A percentile compares a stretch with the other conserved stretches of the same genome.
Conservation (phyloP, 1,140 invertebrate species). For the Papilio machaon region DNA sequence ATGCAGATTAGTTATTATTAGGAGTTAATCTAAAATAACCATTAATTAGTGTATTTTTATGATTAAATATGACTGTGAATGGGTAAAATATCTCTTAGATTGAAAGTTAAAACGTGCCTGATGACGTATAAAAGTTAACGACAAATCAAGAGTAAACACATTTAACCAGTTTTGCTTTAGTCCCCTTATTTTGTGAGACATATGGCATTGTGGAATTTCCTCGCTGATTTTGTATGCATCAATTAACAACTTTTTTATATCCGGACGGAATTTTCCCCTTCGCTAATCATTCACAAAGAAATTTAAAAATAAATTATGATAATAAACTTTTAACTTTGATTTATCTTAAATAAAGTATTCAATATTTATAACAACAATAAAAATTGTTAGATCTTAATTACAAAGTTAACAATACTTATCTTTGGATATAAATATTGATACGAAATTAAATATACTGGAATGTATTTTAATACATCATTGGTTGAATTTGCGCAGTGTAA, state of each 20-base stretch:
- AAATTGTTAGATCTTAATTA: not conserved
- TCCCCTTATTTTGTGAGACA: not conserved
- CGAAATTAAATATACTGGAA: not conserved
- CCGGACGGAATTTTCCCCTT: not conserved
- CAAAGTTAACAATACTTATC: constrained; percentile 5
- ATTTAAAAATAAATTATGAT: not conserved
- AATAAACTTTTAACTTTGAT: too few species aligned
- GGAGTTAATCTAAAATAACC: too few species aligned
- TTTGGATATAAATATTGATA: not conserved
- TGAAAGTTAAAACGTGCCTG: not conserved
- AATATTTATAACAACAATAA: too few species aligned
- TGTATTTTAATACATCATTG: not conserved
- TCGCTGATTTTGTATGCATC: not conserved
- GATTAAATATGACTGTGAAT: not conserved
- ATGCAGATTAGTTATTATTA: too few species aligned
- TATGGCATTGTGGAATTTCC: constrained; percentile 23
- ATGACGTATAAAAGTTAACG: not conserved
- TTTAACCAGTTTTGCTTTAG: constrained; percentile 12
- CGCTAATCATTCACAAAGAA: not conserved
- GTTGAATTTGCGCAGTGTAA: not conserved
- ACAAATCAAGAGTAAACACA: constrained; percentile 11
- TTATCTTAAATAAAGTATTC: too few species aligned
- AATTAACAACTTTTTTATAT: not conserved
- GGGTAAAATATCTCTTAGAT: not conserved
- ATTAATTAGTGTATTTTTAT: too few species aligned